A percentile compares a stretch with the other conserved stretches of the same genome.
phyloP scores from a whole-genome alignment of 2,888 invertebrate genomes.

The Tipula confusa region DNA sequence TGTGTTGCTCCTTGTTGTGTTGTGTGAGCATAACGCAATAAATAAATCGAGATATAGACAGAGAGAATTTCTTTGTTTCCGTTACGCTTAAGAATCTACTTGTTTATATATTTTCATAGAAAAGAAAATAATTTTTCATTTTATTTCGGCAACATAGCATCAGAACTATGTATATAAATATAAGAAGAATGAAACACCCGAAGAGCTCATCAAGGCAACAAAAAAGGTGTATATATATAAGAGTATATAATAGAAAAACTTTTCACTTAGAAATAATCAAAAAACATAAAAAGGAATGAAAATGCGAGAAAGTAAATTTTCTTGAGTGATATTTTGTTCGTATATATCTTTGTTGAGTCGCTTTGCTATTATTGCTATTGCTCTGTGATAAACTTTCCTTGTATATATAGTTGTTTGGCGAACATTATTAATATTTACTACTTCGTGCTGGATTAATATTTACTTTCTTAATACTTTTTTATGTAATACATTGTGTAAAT shows the following conservation, averaged over 20 bases:
- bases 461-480: not conserved
- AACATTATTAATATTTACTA: not conserved
- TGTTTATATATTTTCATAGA: not conserved
- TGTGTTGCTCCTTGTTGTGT: not conserved
- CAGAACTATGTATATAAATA: no score
- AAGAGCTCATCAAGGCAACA: not conserved
- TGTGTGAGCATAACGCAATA: not conserved
- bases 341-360: not conserved
- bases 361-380: not conserved
- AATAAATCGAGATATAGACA: not conserved
- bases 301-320: constrained; percentile 3
- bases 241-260: not conserved
- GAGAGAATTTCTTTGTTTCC: constrained; percentile 4
- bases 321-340: not conserved
- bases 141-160: not conserved
- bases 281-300: not conserved
- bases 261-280: constrained; percentile 20
- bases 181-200: not conserved
- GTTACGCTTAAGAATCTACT: not conserved
- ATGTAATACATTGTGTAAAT: not conserved
- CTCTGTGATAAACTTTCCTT: not conserved
- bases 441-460: not conserved
- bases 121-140: not conserved
- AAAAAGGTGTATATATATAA: not conserved
- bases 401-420: not conserved